phyloP scores from a whole-genome alignment of 2,797 vertebrate genomes.

The Darevskia nairensis region DNA sequence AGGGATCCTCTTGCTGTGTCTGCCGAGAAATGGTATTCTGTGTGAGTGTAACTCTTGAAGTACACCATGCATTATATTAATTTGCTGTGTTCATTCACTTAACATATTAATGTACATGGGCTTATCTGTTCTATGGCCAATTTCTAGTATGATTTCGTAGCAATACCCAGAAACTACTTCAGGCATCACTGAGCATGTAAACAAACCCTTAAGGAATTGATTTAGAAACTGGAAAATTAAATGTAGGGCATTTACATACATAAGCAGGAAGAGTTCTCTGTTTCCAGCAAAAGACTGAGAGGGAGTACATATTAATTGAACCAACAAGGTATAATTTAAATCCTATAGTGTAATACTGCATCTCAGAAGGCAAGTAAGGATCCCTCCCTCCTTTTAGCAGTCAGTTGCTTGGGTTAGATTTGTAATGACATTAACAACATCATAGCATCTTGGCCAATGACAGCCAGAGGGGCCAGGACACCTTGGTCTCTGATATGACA shows the following conservation, averaged over 20 bases:
- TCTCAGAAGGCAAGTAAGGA: background rate
- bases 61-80: background rate
- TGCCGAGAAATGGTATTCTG: background rate
- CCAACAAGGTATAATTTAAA: background rate
- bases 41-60: background rate
- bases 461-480: background rate
- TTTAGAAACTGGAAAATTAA: slow-evolving; percentile 32
- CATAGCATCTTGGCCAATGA: background rate
- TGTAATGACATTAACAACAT: background rate
- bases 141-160: slow-evolving; percentile 27
- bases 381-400: too few species aligned
- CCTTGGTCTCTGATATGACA: background rate
- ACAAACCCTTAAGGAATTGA: slow-evolving; percentile 30
- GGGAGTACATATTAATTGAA: background rate
- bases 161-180: slow-evolving; percentile 21
- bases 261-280: background rate
- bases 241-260: slow-evolving; percentile 12
- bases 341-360: background rate
- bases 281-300: slow-evolving; percentile 12
- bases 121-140: slow-evolving; percentile 1
- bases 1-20: background rate
- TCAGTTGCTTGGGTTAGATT: background rate
- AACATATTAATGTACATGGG: background rate
- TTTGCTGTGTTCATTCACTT: background rate
- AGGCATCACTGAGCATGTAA: slow-evolving; percentile 24